These are phyloP conservation scores for Monopterus albus DNA, from an alignment of 2,113 vertebrate genomes.

Conservation along the genomic window DNA sequence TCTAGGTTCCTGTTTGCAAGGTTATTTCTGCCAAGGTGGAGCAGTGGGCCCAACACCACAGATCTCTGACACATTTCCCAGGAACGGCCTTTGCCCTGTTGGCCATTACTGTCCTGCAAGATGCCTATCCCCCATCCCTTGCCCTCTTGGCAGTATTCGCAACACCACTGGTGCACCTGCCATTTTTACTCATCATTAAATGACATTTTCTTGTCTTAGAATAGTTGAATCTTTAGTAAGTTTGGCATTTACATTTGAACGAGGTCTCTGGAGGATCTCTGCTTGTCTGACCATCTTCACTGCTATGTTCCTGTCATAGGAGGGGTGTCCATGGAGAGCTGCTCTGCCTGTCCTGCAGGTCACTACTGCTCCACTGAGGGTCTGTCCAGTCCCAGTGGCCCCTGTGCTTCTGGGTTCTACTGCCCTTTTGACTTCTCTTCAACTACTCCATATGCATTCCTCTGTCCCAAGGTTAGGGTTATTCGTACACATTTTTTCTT, in stretches of 20 bases:
- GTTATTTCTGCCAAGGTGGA: conserved; percentile 89
- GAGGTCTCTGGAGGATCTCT: neutral
- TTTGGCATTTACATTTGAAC: conserved; percentile 23
- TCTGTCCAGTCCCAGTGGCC: conserved; percentile 81
- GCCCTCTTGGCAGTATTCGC: conserved; percentile 87
- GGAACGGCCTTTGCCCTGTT: conserved; percentile 86
- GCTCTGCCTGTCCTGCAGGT: conserved; percentile 85
- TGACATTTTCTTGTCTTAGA: neutral
- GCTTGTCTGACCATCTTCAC: neutral
- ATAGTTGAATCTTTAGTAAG: no score
- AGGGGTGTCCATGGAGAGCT: conserved; percentile 84
- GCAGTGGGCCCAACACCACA: conserved; percentile 80
- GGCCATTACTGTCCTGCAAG: conserved; percentile 90
- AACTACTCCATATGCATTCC: conserved; percentile 79
- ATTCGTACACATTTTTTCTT: neutral
- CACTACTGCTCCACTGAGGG: conserved; percentile 85
- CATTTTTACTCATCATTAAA: neutral
- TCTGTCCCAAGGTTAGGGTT: conserved; percentile 87
- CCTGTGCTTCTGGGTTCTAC: conserved; percentile 85
- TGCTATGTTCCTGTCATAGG: conserved; percentile 74
- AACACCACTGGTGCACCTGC: conserved; percentile 82
- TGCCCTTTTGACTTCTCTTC: conserved; percentile 85
- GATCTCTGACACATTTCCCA: conserved; percentile 60
- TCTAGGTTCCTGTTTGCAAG: conserved; percentile 86
- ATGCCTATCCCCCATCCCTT: conserved; percentile 82